Base-by-base conservation (phyloP, 1,140 invertebrate species). In the Zaprionus nigranus region DNA sequence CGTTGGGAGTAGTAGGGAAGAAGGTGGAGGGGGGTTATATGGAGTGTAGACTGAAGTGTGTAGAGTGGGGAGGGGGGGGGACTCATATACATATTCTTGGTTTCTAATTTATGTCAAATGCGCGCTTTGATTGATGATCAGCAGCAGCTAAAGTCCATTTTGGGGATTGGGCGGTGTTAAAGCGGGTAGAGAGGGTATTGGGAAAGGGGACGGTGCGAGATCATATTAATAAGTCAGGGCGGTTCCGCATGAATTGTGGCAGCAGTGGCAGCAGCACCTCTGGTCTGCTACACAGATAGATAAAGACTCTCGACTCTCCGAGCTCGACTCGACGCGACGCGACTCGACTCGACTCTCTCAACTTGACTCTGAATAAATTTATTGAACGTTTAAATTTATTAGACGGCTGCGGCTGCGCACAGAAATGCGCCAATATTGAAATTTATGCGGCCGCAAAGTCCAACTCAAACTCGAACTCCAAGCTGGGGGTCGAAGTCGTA, bases 71-170 rank as follows among this genome's bases (percentile, higher is more conserved):
- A n/a, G 40, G 7, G 11, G 40, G 3, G 40, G n/a, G 49, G n/a
- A 30, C 51, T 65, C 54, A 70, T 83, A 58, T 77, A 84, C 73
- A 84, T 83, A 81, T 84, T 86, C 82, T 82, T 84, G 78, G 78
- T 88, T 85, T 88, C 81, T 88, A 88, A 88, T 88, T 90, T 88
- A 88, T 88, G 84, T 88, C 84, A 88, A 90, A 85, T 90, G 84
- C 57, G 68, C 36, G 81, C 78, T 87, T 88, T 88, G 84, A 88
- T 88, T 88, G 84, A 88, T 88, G 84, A 88, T 87, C 84, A 54
- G 38, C 63, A 46, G n/a, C 40, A 26, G 46, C 60, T 11, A 11
- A 57, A n/a, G 38, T 53, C 71, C 26, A 46, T 53, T 61, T 28
- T 51, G 24, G 38, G 38, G 30, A 34, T 61, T 53, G 15, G 30